Evolutionary conservation across 2,797 vertebrate species (phyloP).

Genomic region (Potorous gilbertii): DNA sequence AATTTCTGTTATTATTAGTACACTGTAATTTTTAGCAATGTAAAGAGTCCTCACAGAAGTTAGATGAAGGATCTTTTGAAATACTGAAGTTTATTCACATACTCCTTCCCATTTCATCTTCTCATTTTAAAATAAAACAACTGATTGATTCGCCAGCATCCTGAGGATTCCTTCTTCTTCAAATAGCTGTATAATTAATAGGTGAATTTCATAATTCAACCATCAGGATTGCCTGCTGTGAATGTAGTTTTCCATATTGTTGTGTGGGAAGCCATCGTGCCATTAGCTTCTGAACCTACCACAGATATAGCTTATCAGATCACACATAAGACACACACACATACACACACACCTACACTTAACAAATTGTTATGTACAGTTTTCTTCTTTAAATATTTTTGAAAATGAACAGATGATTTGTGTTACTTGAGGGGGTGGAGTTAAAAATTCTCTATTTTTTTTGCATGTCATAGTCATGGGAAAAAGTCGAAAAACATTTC

Average conservation of each 20-base stretch:
- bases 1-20: too few species aligned
- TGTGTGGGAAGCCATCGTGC: slow-evolving; percentile 78
- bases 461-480: slow-evolving; percentile 52
- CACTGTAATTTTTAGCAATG: background rate
- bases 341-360: slow-evolving; percentile 70
- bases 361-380: slow-evolving; percentile 49
- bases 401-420: slow-evolving; percentile 66
- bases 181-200: slow-evolving; percentile 65
- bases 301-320: slow-evolving; percentile 75
- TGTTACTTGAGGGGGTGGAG: slow-evolving; percentile 72
- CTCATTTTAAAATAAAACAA: slow-evolving; percentile 39
- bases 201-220: slow-evolving; percentile 59
- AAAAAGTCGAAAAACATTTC: slow-evolving; percentile 68
- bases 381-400: slow-evolving; percentile 69
- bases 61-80: background rate
- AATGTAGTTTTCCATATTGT: slow-evolving; percentile 73
- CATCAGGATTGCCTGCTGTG: slow-evolving; percentile 71
- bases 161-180: slow-evolving; percentile 52
- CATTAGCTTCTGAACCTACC: slow-evolving; percentile 60
- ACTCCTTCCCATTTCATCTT: background rate
- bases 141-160: slow-evolving; percentile 29
- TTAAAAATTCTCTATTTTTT: slow-evolving; percentile 78
- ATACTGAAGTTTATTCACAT: background rate
- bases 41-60: background rate
- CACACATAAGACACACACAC: background rate